These are phyloP conservation scores for Steatornis caripensis DNA, from an alignment of 2,113 vertebrate genomes.

Conservation along the genomic window DNA sequence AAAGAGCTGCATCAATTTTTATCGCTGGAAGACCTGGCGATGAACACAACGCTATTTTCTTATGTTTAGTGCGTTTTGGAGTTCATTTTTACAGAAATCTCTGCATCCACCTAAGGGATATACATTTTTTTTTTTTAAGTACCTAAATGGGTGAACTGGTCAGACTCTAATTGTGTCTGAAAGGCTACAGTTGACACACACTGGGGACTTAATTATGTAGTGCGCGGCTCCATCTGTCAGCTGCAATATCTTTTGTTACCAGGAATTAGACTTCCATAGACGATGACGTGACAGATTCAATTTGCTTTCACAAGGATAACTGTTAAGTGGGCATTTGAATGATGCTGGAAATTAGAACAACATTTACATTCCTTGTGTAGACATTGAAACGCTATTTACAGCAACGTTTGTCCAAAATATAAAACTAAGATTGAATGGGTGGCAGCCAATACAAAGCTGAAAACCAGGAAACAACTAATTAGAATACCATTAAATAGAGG, in stretches of 20 bases:
- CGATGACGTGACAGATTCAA: conserved; percentile 34
- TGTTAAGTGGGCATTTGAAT: conserved; percentile 2
- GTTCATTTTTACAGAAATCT: neutral
- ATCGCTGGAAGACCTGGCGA: neutral
- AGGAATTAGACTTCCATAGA: conserved; percentile 32
- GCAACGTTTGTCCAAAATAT: neutral
- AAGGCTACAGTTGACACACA: conserved; percentile 31
- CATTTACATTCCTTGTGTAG: neutral
- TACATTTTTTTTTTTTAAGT: neutral
- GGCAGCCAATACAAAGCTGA: neutral
- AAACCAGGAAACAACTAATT: neutral
- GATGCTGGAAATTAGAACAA: conserved; percentile 12
- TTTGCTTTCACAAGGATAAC: conserved; percentile 23
- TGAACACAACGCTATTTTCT: neutral
- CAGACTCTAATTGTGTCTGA: conserved; percentile 27
- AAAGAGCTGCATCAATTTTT: conserved; percentile 4
- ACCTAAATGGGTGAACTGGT: conserved; percentile 31
- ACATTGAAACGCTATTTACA: neutral
- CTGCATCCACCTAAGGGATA: neutral
- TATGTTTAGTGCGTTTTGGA: neutral
- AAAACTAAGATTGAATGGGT: neutral
- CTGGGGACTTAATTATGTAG: conserved; percentile 52
- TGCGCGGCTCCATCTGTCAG: conserved; percentile 44
- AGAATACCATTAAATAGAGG: neutral
- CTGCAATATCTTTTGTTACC: conserved; percentile 59